Base-by-base conservation (phyloP, 2,797 vertebrate genomes). In the Amblyopsis hoosieri region DNA sequence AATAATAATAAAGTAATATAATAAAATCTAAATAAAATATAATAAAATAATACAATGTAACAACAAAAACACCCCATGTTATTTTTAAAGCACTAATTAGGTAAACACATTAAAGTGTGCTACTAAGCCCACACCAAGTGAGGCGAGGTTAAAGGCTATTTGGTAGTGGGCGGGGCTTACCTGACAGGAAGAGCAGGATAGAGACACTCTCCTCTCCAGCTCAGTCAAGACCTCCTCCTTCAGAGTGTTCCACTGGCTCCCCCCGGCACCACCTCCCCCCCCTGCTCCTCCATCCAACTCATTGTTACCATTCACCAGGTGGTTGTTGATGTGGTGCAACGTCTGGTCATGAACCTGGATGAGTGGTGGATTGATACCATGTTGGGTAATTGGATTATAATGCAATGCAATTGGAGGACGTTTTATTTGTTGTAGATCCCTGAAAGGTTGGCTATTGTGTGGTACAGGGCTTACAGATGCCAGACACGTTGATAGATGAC, bases 121-220 rank as follows among this genome's bases (percentile, higher is more conserved):
- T 42, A 9, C 23, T 29, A 29, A 29, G 23, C 3, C 3, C 23
- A 29, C 23, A 29, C 23, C 23, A 42, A 42, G 37, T 42, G 37
- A 29, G 23, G 3, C 12, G 15, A 46, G 5, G 37, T 2, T 12
- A 5, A 57, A 19, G 11, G 4, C 0, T 17, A 1, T 14, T 54
- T 7, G 46, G 45, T 2, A n/a, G 8, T 29, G 10, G 5, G 6
- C 54, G 31, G 46, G 17, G 10, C 56, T 76, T 47, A 91, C 90
- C 87, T 94, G 87, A 76, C 96, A 98, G 53, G 94, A 75, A 0
- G 94, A 92, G 59, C 96, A 98, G 45, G 94, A 91, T 57, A 95
- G 87, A 59, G 93, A 87, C 74, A 97, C 90, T 19, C 94, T 87
- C 6, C 59, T 87, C 79, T 96, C 95, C 71, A 97, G 84, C 74